Evolutionary conservation across 2,888 invertebrate genomes (phyloP).

Genomic region (Epinotia demarniana): DNA sequence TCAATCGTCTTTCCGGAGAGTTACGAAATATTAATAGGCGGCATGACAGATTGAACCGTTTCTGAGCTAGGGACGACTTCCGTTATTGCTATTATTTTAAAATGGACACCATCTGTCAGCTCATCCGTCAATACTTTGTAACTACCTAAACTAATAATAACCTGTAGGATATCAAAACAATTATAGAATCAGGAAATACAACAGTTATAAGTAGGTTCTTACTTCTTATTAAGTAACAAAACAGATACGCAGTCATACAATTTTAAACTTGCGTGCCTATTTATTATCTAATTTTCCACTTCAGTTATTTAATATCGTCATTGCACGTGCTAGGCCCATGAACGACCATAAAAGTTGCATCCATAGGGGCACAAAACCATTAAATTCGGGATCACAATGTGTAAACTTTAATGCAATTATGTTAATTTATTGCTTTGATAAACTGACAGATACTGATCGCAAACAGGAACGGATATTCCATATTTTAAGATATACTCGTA

Average conservation of each 20-base stretch:
- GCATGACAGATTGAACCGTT: constrained; percentile 19
- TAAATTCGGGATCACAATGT: constrained; percentile 26
- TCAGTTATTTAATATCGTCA: constrained; percentile 29
- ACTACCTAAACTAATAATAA: not conserved
- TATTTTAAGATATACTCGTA: not conserved
- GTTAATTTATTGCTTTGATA: constrained; percentile 21
- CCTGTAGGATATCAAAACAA: not conserved
- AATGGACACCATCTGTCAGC: constrained; percentile 13
- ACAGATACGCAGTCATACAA: not conserved
- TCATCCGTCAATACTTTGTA: not conserved
- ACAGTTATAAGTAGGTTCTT: not conserved
- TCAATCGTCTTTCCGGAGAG: constrained; percentile 26
- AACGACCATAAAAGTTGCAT: constrained; percentile 23
- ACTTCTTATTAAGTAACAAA: no score
- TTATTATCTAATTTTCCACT: constrained; percentile 25
- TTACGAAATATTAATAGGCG: constrained; percentile 33
- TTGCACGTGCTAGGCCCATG: constrained; percentile 32
- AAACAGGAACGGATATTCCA: not conserved
- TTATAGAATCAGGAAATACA: not conserved
- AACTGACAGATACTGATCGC: constrained; percentile 22
- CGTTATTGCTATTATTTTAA: constrained; percentile 25
- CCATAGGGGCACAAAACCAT: constrained; percentile 37
- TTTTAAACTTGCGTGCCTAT: constrained; percentile 25
- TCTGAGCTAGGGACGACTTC: constrained; percentile 19
- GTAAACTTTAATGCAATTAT: constrained; percentile 24